Base-by-base conservation (phyloP, 2,113 vertebrate genomes). In the Pitta sordida region DNA sequence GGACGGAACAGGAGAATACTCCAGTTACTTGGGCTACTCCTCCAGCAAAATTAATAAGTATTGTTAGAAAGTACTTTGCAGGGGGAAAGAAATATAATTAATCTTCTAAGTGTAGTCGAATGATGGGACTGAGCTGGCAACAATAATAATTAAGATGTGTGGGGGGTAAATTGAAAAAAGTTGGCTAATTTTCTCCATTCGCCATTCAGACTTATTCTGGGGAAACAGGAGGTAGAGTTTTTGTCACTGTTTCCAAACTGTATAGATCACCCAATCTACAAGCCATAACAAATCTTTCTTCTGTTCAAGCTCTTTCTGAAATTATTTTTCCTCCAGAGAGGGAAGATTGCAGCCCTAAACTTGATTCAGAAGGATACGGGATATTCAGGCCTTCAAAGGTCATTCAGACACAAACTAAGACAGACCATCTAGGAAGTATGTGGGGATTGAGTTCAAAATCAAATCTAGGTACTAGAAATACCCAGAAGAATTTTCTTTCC, bases 401-500 rank as follows among this genome's bases (percentile, higher is more conserved):
- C 71, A 71, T 91, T 95, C 75, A 94, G 85, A 91, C 71, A 81
- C 71, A 95, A 91, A 80, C 82, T 93, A 91, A 96, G 96, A 91
- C 91, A 91, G 87, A 94, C 90, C 82, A 88, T 92, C 75, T 55
- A 90, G 68, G 70, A 91, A 85, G 51, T 63, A 53, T 41, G 48
- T 0, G n/a, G 55, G 84, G 67, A 92, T 49, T 67, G 82, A 89
- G 75, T 77, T 91, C 55, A n/a, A 87, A 96, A 94, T 94, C 74
- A 94, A 96, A 94, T 87, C 78, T 94, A 77, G 55, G 43, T 87
- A 94, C 81, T 80, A 90, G 91, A 92, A 90, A 94, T 80, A 91
- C 94, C 84, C 94, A 92, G 84, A 92, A 96, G 95, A 94, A 94
- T 95, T 94, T 93, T 95, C 84, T 92, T 95, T 94, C 96, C 84